Base-by-base conservation (phyloP, 2,113 vertebrate genomes). In the Protomyctophum bolini region DNA sequence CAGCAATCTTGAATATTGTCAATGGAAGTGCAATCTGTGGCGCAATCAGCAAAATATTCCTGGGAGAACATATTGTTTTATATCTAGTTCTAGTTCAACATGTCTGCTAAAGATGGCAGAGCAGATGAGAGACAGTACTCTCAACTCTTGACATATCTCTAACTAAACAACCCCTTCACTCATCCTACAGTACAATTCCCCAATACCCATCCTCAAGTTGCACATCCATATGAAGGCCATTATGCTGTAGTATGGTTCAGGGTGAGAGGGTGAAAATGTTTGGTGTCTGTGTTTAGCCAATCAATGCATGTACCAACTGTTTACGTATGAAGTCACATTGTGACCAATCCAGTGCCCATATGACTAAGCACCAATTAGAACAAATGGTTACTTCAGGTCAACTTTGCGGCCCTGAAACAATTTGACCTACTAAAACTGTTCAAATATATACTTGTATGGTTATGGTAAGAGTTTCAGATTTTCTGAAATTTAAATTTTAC, bases 221-320 rank as follows among this genome's bases (percentile, higher is more conserved):
- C 33, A 41, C 33, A 41, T 41, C 3, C 33, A 41, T 41, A 41
- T 41, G 4, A 41, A 41, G 33, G 33, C 33, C 33, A 41, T 41
- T 41, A 41, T 4, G 33, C 12, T 14, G 28, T 47, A 62, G 59
- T n/a, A 12, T 12, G 58, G 58, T 12, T 60, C 28, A 4, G 9
- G 63, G 51, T 5, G 11, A 51, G 28, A 52, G n/a, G 58, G 11
- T 45, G 47, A 9, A 48, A 48, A 11, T 21, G 6, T 11, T 59
- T 59, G 11, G 7, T n/a, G 45, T 61, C 58, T 41, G 29, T 52
- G 5, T 21, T 68, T 86, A 80, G 70, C 92, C 91, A 87, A 91
- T 87, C 88, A 84, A 82, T 95, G 95, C 95, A 96, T 96, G 95
- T 95, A 93, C 90, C 91, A 93, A 92, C 84, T 93, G 29, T 68